These are phyloP conservation scores for Bemisia tabaci DNA, from an alignment of 1,140 invertebrate genomes.

Conservation along the genomic window DNA sequence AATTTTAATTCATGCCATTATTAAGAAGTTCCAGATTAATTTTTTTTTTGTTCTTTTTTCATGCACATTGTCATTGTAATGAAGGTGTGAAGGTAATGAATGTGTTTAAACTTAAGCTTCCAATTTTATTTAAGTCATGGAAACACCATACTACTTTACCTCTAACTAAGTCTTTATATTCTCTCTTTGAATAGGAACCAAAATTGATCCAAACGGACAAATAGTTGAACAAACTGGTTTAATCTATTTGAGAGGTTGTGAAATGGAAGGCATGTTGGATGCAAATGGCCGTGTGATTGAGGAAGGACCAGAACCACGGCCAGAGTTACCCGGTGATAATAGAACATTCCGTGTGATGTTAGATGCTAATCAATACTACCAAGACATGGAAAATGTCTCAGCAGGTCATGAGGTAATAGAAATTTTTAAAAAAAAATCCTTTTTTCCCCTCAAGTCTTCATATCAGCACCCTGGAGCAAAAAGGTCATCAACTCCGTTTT, in stretches of 20 bases:
- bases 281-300: constrained; percentile 91
- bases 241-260: constrained; percentile 87
- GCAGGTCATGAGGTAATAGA: constrained; percentile 48
- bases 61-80: not conserved
- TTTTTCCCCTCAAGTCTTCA: not conserved
- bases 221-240: constrained; percentile 87
- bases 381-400: constrained; percentile 73
- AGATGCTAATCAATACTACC: constrained; percentile 90
- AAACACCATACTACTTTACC: no score
- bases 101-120: no score
- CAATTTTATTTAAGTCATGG: no score
- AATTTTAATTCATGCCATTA: no score
- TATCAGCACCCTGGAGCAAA: not conserved
- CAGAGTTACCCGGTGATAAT: constrained; percentile 70
- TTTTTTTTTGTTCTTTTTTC: not conserved
- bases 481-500: no score
- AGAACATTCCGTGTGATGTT: constrained; percentile 88
- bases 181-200: constrained; percentile 48
- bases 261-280: constrained; percentile 98
- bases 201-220: constrained; percentile 63
- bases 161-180: no score
- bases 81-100: not conserved
- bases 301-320: constrained; percentile 84
- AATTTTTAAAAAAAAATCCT: not conserved
- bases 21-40: constrained; percentile 2